Base-by-base conservation (phyloP, 1,140 invertebrate species). In the Phortica variegata region DNA sequence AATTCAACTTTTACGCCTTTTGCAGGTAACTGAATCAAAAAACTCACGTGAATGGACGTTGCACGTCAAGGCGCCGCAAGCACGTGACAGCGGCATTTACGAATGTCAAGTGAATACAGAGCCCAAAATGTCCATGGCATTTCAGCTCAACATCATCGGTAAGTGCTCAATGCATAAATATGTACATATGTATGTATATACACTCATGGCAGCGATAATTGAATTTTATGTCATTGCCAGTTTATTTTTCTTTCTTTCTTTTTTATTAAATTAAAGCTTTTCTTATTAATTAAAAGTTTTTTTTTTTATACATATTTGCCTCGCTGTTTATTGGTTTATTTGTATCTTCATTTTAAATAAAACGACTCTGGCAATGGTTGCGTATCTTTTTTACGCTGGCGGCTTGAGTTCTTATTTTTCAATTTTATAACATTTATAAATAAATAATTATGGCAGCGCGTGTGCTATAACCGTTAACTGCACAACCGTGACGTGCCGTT, bases 31-130 rank as follows among this genome's bases (percentile, higher is more conserved):
- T 44, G 84, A 88, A 75, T 86, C 86, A 54, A 88, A 91, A 63
- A 88, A 88, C 71, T 87, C 87, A n/a, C 88, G 92, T 60, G 92
- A 95, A 77, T 95, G 91, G 91, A 93, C 90, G 36, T 77, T 95
- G 44, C 89, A 93, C 75, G 93, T 95, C 60, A 92, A 91, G 77
- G 91, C 90, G 71, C 87, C 91, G 2, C 88, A 91, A 73, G 78
- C 86, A 49, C 81, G 87, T 59, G 91, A 95, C 77, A 86, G 86
- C 10, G 92, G 91, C 33, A 84, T 91, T 48, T 75, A 95, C 80
- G 91, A 94, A 77, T 95, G 92, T 75, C 91, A 95, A 81, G 88
- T 95, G 60, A 93, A 91, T 79, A 93, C 91, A 0, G 90, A 92
- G 75, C 91, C 91, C 29, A 92, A 93, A 80, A 92, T 92, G 84